These are phyloP conservation scores for Melospiza georgiana DNA, from an alignment of 2,113 vertebrate genomes.

Conservation along the genomic window DNA sequence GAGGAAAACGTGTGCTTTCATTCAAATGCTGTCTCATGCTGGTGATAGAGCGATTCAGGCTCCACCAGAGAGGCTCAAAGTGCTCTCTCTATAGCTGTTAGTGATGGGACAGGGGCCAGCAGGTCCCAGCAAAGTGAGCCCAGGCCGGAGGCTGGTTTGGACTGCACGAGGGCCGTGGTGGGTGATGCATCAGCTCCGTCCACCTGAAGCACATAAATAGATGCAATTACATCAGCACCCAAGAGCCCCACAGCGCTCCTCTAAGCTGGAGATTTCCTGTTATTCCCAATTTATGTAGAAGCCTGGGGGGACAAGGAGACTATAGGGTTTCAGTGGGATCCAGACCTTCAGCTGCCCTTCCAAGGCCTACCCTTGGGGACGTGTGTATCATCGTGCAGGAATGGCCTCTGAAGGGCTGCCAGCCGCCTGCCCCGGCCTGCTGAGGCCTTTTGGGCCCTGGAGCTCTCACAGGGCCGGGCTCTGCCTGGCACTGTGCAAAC, in stretches of 20 bases:
- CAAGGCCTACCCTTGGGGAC: constrained; percentile 20
- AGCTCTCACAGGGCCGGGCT: neutral
- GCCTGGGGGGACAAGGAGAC: neutral
- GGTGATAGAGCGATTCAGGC: neutral
- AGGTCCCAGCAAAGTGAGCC: neutral
- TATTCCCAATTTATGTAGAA: constrained; percentile 34
- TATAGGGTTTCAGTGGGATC: constrained; percentile 59
- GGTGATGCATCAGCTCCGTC: neutral
- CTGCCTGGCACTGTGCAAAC: neutral
- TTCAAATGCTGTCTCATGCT: neutral
- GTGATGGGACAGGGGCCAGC: neutral
- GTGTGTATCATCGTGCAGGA: constrained; percentile 18
- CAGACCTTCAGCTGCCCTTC: constrained; percentile 9
- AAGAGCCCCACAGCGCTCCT: neutral
- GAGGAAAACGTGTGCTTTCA: neutral
- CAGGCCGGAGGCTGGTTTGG: neutral
- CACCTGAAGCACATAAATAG: constrained; percentile 53
- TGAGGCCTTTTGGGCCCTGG: neutral
- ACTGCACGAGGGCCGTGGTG: neutral
- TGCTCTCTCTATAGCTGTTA: neutral
- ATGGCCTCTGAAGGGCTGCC: constrained; percentile 60
- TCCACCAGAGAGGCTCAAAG: neutral
- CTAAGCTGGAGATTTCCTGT: constrained; percentile 51
- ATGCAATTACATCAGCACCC: neutral
- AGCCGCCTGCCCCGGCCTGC: neutral